Evolutionary conservation across 2,113 vertebrate species (phyloP).

Genomic region (Pachyramphus minor): DNA sequence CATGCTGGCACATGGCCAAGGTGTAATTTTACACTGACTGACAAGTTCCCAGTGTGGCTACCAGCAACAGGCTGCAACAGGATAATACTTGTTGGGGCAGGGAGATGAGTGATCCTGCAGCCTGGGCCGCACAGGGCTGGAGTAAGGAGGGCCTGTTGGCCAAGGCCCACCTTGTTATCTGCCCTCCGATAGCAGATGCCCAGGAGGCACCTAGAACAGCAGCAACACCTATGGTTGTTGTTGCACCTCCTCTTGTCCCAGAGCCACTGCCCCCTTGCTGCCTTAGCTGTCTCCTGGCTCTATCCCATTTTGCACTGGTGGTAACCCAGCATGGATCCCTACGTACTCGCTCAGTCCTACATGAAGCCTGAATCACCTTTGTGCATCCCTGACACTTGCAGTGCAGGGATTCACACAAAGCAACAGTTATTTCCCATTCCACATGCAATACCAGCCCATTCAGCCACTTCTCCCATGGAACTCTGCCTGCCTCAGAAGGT

Average conservation of each 20-base stretch:
- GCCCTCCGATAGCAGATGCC: accelerated
- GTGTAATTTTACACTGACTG: not conserved
- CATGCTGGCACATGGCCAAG: accelerated
- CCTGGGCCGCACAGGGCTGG: not conserved
- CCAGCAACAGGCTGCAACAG: not conserved
- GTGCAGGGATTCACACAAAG: accelerated
- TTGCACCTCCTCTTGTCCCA: not conserved
- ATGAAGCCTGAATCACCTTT: accelerated
- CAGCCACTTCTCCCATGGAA: not conserved
- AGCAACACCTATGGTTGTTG: not conserved
- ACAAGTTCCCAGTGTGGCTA: not conserved
- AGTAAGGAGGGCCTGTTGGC: not conserved
- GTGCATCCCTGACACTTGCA: not conserved
- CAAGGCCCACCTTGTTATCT: not conserved
- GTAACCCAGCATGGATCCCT: not conserved
- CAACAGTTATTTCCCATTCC: not conserved
- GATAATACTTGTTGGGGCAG: not conserved
- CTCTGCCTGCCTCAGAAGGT: not conserved
- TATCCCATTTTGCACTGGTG: not conserved
- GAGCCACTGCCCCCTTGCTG: not conserved
- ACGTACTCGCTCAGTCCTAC: not conserved
- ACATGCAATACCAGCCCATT: not conserved
- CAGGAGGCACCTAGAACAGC: not conserved
- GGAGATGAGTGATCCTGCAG: not conserved
- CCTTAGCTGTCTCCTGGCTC: not conserved